Evolutionary conservation across 30 jellyfish, hydroid and myxozoan species (phyloP), one percentile per base, ranked within the genome.

Genomic region (Aurelia sp.): DNA sequence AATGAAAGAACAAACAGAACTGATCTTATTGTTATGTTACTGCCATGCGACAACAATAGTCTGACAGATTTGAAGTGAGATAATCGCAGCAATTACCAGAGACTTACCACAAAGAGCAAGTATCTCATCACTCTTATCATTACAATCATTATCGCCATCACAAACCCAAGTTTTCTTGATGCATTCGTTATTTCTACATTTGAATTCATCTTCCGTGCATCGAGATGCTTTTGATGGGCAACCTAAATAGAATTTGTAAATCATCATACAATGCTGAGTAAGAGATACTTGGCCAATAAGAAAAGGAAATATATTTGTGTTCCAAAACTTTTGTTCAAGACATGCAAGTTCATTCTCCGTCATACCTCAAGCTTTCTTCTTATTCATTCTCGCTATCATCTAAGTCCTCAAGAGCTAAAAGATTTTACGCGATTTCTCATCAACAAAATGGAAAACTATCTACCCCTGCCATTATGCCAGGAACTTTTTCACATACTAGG

Each of bases 141-240:
- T 67, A 72, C 99, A 95, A 62, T 95, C 99, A 27, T 81, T 85
- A 69, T 75, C 93, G 19, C 91, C 94, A 74, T 95, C 99, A 63
- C 99, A 95, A 63, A 85, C 78, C 99, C 99, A 95, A 67, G 80
- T 63, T 4, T 72, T 79, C 38, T 93, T 93, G 40, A 95, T 90
- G 93, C 99, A 95, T 1, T 47, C 24, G 63, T 84, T 83, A 63
- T 87, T 81, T 18, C 55, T 58, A 81, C 99, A 95, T 60, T 44
- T 52, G 72, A 90, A 95, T 67, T 89, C 96, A 33, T 90, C 91
- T 17, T 81, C 91, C 18, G 44, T 60, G 63, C 99, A 95, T 33
- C 62, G 35, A 13, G 74, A 60, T 11, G 51, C 60, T 11, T 74
- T 69, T n/a, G 88, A 67, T 3, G 93, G 80, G 74, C 97, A 90